Evolutionary conservation across 2,113 vertebrate genomes (phyloP), one percentile per base, ranked within the genome.

Genomic region (Larimichthys polyactis): DNA sequence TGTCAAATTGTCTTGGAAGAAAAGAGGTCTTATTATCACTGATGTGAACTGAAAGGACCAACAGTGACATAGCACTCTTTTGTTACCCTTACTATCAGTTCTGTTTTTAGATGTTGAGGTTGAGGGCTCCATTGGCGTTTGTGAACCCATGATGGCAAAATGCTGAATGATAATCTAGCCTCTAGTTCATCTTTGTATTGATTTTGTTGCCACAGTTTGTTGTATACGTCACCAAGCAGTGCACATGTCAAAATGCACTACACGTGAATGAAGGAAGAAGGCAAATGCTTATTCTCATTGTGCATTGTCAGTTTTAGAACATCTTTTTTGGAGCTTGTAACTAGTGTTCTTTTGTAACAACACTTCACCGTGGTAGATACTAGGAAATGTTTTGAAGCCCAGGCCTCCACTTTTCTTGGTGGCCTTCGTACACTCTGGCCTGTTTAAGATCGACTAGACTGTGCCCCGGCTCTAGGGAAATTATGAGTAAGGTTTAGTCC

Each of bases 1-100:
- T 75, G 78, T 81, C 54, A 70, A 49, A 64, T 17, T 68, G 19
- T 80, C 52, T 83, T 66, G 52, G 40, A 71, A 67, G 59, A 75
- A 43, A 43, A 44, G 1, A 65, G 74, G 73, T 60, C 57, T 44
- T 62, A 32, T 79, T 63, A 8, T 51, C 55, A 83, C 58, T 71
- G 62, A 77, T 27, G 66, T 60, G 40, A 79, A 12, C 72, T 67
- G 5, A 57, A 68, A 46, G 58, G 22, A 54, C 66, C 70, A 40
- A 57, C 32, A n/a, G 6, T 70, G 44, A 29, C 16, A 27, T 11
- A 14, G 57, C 14, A 17, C 14, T 71, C 54, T 29, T 22, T 73
- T 62, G 11, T 63, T 69, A 0, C 0, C 6, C 1, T 52, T 43
- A 27, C 17, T 29, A 36, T 48, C 40, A 75, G 46, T 58, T 49